Conservation (phyloP, 2,888 invertebrate genomes). For the Drosophila yooni region DNA sequence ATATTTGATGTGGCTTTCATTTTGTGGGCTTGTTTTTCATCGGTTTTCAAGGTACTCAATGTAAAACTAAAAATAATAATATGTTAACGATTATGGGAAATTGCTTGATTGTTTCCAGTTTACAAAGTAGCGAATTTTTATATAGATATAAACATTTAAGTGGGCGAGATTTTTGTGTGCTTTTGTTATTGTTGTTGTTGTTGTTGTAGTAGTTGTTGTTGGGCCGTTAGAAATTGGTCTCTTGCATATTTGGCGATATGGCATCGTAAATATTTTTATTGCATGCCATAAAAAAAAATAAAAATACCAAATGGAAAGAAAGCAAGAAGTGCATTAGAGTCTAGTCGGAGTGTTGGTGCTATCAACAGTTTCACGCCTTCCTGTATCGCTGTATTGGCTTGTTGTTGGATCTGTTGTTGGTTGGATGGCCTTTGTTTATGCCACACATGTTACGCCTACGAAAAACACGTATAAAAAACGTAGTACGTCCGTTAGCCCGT, state of each 20-base stretch:
- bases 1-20: background rate
- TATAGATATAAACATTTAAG: slow-evolving; percentile 24
- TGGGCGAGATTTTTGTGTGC: slow-evolving; percentile 22
- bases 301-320: background rate
- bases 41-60: background rate
- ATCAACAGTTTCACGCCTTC: slow-evolving; percentile 78
- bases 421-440: slow-evolving; percentile 66
- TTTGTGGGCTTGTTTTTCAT: background rate
- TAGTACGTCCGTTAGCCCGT: slow-evolving; percentile 45
- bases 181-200: slow-evolving; percentile 5
- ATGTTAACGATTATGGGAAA: background rate
- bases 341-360: slow-evolving; percentile 45
- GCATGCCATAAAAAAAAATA: slow-evolving; percentile 57
- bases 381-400: slow-evolving; percentile 37
- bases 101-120: background rate
- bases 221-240: slow-evolving; percentile 49
- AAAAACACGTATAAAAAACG: slow-evolving; percentile 63
- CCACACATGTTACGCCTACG: slow-evolving; percentile 80
- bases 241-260: slow-evolving; percentile 69
- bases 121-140: slow-evolving; percentile 2
- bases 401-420: slow-evolving; percentile 28
- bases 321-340: slow-evolving; percentile 61
- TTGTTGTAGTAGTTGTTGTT: background rate
- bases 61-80: background rate
- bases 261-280: slow-evolving; percentile 76